phyloP scores from a whole-genome alignment of 2,797 vertebrate genomes.

The Microctenopoma steveboyesi region DNA sequence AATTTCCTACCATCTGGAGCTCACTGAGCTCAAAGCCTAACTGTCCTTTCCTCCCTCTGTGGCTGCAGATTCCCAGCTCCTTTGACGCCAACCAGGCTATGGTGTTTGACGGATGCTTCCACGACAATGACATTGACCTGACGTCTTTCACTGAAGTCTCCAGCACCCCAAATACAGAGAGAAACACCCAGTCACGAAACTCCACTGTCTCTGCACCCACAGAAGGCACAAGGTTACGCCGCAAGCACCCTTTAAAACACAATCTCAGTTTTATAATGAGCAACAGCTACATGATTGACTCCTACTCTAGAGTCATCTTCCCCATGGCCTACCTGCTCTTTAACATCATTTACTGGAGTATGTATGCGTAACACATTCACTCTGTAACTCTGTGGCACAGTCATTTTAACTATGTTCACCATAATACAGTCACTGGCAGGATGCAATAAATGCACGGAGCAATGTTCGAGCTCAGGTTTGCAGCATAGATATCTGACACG shows the following conservation, averaged over 20 bases:
- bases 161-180: slow-evolving; percentile 82
- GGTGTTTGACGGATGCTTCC: slow-evolving; percentile 91
- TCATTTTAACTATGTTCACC: not conserved
- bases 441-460: slow-evolving; percentile 9
- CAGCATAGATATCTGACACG: slow-evolving; percentile 6
- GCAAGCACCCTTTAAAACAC: slow-evolving; percentile 80
- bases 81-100: slow-evolving; percentile 87
- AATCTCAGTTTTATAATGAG: slow-evolving; percentile 88
- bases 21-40: slow-evolving; percentile 4
- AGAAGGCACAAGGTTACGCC: slow-evolving; percentile 80
- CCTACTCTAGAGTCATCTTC: slow-evolving; percentile 91
- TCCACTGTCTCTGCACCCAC: slow-evolving; percentile 65
- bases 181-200: slow-evolving; percentile 74
- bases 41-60: slow-evolving; percentile 48
- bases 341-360: slow-evolving; percentile 93
- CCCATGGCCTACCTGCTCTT: slow-evolving; percentile 90
- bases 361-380: slow-evolving; percentile 79
- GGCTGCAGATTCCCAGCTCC: slow-evolving; percentile 82
- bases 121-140: slow-evolving; percentile 86
- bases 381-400: slow-evolving; percentile 10
- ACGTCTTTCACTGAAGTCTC: slow-evolving; percentile 77
- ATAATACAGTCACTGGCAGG: slow-evolving; percentile 9
- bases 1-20: slow-evolving; percentile 26
- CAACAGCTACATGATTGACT: slow-evolving; percentile 93
- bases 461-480: slow-evolving; percentile 28